These are phyloP conservation scores for Teleiodes luculella DNA, from an alignment of 2,888 invertebrate genomes.

Conservation along the genomic window DNA sequence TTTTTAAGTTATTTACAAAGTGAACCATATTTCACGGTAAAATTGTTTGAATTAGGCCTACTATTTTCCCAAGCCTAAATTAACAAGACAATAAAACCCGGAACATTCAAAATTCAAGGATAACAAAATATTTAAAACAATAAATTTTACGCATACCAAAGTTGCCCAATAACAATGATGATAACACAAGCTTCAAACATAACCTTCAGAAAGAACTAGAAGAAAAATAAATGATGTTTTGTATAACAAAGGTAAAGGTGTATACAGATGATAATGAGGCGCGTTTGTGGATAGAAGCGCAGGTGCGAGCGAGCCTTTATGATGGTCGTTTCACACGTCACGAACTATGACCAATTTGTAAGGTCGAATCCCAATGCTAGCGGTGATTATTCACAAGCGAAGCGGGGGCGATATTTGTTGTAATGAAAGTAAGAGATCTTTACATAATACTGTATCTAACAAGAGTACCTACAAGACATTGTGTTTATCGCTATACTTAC, in stretches of 20 bases:
- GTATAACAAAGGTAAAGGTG: conserved; percentile 32
- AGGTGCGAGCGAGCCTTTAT: conserved; percentile 56
- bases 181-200: background rate
- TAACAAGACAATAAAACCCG: background rate
- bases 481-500: too few species aligned
- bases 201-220: background rate
- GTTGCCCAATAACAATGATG: background rate
- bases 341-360: conserved; percentile 39
- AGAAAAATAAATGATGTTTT: conserved; percentile 39
- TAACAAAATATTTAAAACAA: conserved; percentile 5
- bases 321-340: conserved; percentile 47
- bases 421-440: too few species aligned
- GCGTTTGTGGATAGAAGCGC: conserved; percentile 29
- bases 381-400: conserved; percentile 14
- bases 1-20: too few species aligned
- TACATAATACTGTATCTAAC: too few species aligned
- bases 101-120: background rate
- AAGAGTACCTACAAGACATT: too few species aligned
- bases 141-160: conserved; percentile 13
- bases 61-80: background rate
- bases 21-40: too few species aligned
- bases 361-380: conserved; percentile 37
- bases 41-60: too few species aligned
- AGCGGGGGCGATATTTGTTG: background rate
- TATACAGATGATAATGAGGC: conserved; percentile 36